Base-by-base conservation (phyloP, 2,113 vertebrate species). In the Cynopterus brachyotis region DNA sequence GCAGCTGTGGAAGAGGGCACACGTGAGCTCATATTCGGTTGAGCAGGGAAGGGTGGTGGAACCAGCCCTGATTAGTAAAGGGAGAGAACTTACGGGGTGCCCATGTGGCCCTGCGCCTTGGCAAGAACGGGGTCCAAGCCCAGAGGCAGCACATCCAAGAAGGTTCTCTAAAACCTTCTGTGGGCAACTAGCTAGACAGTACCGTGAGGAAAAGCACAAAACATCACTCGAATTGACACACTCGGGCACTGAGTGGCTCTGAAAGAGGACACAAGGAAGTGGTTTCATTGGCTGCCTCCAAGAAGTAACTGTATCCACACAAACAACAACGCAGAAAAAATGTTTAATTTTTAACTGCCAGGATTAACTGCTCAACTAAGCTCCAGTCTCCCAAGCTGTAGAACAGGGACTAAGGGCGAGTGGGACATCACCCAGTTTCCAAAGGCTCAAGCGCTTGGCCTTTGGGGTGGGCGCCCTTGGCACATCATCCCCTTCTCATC, bases 311-410 rank as follows among this genome's bases (percentile, higher is more conserved):
- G 67, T 67, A 72, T 72, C 57, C 42, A 79, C 40, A 64, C 40
- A 92, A 94, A 96, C 95, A 72, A 32, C 73, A 95, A 91, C 57
- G 32, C 70, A 66, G 45, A 30, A 28, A 35, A 10, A 84, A 69
- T 24, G 5, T 28, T 37, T 22, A 45, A 35, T 42, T 83, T 80
- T 70, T 72, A 50, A 70, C 26, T 81, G 37, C 75, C n/a, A 84
- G 81, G 95, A 91, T 73, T 90, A 82, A 82, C 53, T 45, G 24
- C 35, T 92, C 89, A 80, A 92, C 89, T 81, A 87, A 91, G 45
- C 59, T 96, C 93, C 89, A 88, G 53, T 73, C 91, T 88, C 55
- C 64, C 72, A 80, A 90, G 53, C 37, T 53, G 19, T 53, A 91
- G 84, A 91, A 84, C 28, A 85, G 70, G 57, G 59, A 78, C 57